Evolutionary conservation across 2,113 vertebrate species (phyloP).

Genomic region (Guaruba guarouba): DNA sequence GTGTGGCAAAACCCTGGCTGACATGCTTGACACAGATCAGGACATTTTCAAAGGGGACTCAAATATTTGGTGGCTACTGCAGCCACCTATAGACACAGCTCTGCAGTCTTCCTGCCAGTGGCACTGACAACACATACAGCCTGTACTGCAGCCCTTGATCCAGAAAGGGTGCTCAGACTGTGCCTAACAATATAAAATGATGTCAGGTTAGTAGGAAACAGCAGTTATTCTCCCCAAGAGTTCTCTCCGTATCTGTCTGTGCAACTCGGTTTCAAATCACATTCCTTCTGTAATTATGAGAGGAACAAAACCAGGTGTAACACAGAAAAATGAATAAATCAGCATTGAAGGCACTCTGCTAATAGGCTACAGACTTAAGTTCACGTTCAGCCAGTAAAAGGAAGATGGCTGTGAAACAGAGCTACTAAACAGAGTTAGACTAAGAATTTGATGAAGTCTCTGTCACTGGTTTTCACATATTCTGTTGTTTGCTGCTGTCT

Average conservation of each 20-base stretch:
- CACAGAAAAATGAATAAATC: not conserved
- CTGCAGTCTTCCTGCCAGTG: not conserved
- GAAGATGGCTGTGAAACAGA: not conserved
- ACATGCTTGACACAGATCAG: not conserved
- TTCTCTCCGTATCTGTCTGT: not conserved
- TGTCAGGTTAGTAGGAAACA: not conserved
- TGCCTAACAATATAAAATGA: not conserved
- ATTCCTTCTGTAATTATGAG: not conserved
- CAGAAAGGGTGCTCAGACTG: not conserved
- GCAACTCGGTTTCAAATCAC: not conserved
- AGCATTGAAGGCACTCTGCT: not conserved
- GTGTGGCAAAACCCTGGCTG: not conserved
- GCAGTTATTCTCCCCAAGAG: not conserved
- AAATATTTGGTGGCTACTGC: not conserved
- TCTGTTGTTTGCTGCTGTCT: not conserved
- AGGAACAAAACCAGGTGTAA: not conserved
- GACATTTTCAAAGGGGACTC: not conserved
- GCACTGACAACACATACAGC: not conserved
- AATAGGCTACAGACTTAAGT: not conserved
- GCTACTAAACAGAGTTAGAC: not conserved
- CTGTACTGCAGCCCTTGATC: not conserved
- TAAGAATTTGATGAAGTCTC: not conserved
- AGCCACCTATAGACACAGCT: not conserved
- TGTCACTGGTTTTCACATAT: not conserved
- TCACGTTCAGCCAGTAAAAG: not conserved